phyloP scores from a whole-genome alignment of 2,888 invertebrate genomes.

The Melikaiella ostensackeni region DNA sequence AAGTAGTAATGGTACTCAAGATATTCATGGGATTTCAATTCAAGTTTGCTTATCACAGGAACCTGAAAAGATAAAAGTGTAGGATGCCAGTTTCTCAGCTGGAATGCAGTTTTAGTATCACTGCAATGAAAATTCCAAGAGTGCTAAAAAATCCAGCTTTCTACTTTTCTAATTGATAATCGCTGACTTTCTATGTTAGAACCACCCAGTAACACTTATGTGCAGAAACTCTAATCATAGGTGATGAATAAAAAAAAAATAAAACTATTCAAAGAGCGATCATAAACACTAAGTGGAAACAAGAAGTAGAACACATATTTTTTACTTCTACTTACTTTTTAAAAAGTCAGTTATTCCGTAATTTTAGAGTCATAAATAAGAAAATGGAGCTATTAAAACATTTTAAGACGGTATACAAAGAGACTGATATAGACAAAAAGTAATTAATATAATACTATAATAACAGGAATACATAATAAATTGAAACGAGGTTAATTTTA shows the following conservation, averaged over 20 bases:
- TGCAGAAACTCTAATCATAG: slow-evolving; percentile 14
- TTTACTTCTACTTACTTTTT: not conserved
- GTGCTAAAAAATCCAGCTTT: slow-evolving; percentile 17
- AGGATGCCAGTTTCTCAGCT: not conserved
- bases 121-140: slow-evolving; percentile 17
- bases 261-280: not conserved
- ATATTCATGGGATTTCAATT: not conserved
- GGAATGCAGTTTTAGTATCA: slow-evolving; percentile 23
- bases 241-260: not conserved
- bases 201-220: slow-evolving; percentile 3
- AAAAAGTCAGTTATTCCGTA: not conserved
- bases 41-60: slow-evolving; percentile 2
- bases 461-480: not conserved
- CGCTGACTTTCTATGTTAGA: slow-evolving; percentile 10
- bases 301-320: not conserved
- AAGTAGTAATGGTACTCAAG: not conserved
- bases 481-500: not conserved
- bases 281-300: not conserved
- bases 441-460: too few relatives aligned
- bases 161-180: slow-evolving; percentile 39
- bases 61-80: not conserved
- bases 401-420: not conserved
- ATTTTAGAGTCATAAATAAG: not conserved
- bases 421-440: too few relatives aligned
- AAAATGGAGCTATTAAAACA: not conserved